Base-by-base conservation (phyloP, 1,140 invertebrate genomes). In the Geopemphigus sp. region DNA sequence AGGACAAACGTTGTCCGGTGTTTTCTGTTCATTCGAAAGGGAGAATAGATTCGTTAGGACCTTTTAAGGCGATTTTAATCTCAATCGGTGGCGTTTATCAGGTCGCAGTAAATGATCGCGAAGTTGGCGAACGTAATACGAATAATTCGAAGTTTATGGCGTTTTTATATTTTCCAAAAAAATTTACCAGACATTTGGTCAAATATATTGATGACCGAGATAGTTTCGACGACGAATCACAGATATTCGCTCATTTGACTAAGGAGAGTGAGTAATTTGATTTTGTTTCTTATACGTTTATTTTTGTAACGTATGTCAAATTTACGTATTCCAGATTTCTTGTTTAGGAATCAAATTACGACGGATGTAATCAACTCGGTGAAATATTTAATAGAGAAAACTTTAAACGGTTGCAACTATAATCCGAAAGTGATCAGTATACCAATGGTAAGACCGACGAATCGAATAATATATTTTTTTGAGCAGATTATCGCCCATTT, bases 161-260 rank as follows among this genome's bases (percentile, higher is more conserved):
- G 5, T 78, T 78, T 50, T 5, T 78, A 12, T 47, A 78, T 61
- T 78, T 78, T 50, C 74, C 57, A 19, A 45, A 78, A 59, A 78
- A 78, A 17, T 78, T n/a, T 29, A 78, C 74, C 12, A 47, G 32
- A 26, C 22, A 5, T 14, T 26, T 78, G 24, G 14, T 5, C 15
- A 50, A 45, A 45, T 78, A 56, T 29, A 59, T 78, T 19, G 14
- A 56, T n/a, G 39, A 78, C 14, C 56, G 39, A 19, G 15, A 61
- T 47, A 19, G 63, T 47, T 63, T 56, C 5, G 57, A 78, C 47
- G 8, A 24, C 11, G 39, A 63, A 50, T 78, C 74, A 26, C 17
- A 11, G 45, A 14, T 19, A 14, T 78, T 22, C 19, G 39, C 5
- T 19, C 57, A 78, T 47, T 61, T 78, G 19, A 50, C 74, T 4